Evolutionary conservation across 2,888 invertebrate species (phyloP).

Genomic region (Steromphala cineraria): DNA sequence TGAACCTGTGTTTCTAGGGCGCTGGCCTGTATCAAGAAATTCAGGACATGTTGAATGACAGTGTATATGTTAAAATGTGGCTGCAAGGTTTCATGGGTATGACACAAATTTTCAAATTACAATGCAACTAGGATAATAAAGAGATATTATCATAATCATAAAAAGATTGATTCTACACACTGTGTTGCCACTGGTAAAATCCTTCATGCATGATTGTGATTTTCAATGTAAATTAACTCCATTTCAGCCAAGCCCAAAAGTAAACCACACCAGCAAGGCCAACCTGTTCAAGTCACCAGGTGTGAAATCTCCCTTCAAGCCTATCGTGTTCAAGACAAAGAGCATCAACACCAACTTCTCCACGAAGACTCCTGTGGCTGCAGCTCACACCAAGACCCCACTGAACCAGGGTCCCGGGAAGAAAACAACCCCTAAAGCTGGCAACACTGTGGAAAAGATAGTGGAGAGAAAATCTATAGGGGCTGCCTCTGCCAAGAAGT

Average conservation of each 20-base stretch:
- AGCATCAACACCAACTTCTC: constrained; percentile 60
- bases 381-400: constrained; percentile 9
- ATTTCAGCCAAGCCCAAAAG: background rate
- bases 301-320: constrained; percentile 45
- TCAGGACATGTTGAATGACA: background rate
- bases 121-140: too few relatives aligned
- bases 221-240: too few relatives aligned
- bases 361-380: constrained; percentile 33
- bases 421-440: constrained; percentile 16
- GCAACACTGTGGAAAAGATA: constrained; percentile 5
- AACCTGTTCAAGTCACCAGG: constrained; percentile 11
- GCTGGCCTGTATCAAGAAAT: background rate
- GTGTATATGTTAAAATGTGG: too few relatives aligned
- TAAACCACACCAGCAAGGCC: too few relatives aligned
- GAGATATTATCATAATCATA: too few relatives aligned
- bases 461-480: constrained; percentile 25
- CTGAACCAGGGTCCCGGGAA: background rate
- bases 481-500: background rate
- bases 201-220: too few relatives aligned
- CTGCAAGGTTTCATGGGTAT: too few relatives aligned
- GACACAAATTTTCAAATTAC: too few relatives aligned
- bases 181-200: background rate
- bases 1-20: constrained; percentile 22
- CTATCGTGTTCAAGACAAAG: constrained; percentile 55
- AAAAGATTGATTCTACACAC: too few relatives aligned